These are phyloP conservation scores for Bungarus multicinctus DNA, from an alignment of 2,113 vertebrate genomes.

Conservation along the genomic window DNA sequence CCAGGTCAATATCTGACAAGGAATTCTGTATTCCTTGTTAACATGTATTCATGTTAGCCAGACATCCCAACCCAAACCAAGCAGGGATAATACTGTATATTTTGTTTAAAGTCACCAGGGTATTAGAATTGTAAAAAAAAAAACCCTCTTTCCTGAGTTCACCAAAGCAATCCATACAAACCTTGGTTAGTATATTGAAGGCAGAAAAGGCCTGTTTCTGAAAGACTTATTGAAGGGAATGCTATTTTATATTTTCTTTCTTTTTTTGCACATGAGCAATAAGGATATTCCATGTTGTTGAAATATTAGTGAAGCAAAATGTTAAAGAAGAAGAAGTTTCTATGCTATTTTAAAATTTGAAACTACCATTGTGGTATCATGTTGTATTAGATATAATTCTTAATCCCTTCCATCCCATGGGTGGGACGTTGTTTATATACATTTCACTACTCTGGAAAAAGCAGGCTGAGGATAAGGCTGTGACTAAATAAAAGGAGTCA, in stretches of 20 bases:
- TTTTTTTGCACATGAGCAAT: not conserved
- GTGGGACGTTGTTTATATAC: slow-evolving; percentile 34
- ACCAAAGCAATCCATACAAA: not conserved
- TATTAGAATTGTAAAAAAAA: not conserved
- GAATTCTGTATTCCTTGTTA: not conserved
- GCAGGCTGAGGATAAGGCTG: accelerated
- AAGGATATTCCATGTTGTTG: slow-evolving; percentile 26
- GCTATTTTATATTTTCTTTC: slow-evolving; percentile 50
- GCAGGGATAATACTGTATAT: not conserved
- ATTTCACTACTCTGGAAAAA: slow-evolving; percentile 14
- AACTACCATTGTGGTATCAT: slow-evolving; percentile 40
- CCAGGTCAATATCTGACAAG: not conserved
- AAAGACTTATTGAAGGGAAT: slow-evolving; percentile 27
- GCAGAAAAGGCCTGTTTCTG: not conserved
- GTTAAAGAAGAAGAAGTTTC: slow-evolving; percentile 38
- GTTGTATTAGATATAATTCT: slow-evolving; percentile 53
- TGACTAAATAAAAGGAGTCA: not conserved
- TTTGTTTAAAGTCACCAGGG: not conserved
- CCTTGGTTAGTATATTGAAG: not conserved
- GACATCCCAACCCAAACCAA: not conserved
- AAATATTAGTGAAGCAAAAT: not conserved
- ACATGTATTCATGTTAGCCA: not conserved
- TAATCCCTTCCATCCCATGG: slow-evolving; percentile 29
- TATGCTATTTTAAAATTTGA: slow-evolving; percentile 45
- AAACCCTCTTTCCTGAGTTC: not conserved